Evolutionary conservation across 2,888 invertebrate genomes (phyloP), one percentile per base, ranked within the genome.

Genomic region (Drosophila ezoana): DNA sequence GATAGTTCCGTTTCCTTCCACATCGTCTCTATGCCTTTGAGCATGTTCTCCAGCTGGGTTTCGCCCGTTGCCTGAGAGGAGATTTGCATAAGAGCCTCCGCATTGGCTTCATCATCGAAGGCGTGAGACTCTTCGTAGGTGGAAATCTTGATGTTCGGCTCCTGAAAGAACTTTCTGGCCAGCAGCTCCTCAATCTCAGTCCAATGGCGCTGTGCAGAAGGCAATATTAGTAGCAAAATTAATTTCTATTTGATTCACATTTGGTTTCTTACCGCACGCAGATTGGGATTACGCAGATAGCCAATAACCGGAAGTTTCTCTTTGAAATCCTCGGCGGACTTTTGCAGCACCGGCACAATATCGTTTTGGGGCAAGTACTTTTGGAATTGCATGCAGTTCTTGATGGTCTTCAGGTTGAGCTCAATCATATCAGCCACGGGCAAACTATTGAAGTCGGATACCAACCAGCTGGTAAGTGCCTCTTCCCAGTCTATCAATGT

Each of bases 51-150:
- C 11, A 98, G 93, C 6, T 96, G 95, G 4, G 96, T 95, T 91
- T 98, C 98, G 3, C 97, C 97, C 80, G 96, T 97, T 0, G 98
- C 98, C 90, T 97, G 96, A 0, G 95, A 96, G 0, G 97, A 96
- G 9, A 98, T 95, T 89, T 98, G 97, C 94, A 96, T 95, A 14
- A 98, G 91, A 69, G 95, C 95, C 10, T 95, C 94, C 0, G 95
- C 94, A 2, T 85, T 77, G 11, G 70, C 82, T 81, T 95, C 94
- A 23, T 74, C 68, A 51, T 94, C 94, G 92, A 97, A 97, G 0
- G 95, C 96, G n/a, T 95, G 94, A 4, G 96, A 93, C 1, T 95
- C 94, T 66, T 96, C 95, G 48, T 97, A 93, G 23, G 94, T 92
- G 13, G 94, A 93, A 14, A 98, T 92, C 0, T 95, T 96, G 18